Conservation (phyloP, 1,140 invertebrate species). For the Tetranychus cinnabarinus region DNA sequence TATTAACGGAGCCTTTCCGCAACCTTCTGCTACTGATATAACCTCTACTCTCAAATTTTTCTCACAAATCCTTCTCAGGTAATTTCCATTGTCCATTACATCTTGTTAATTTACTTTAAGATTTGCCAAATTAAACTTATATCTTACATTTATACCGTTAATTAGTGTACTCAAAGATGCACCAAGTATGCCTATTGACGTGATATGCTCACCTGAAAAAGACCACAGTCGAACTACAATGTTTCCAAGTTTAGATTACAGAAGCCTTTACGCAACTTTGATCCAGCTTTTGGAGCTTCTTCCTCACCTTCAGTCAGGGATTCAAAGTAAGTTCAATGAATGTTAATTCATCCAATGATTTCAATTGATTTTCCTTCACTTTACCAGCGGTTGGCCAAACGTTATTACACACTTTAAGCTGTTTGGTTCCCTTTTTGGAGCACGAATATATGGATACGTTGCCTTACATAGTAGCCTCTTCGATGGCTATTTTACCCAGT, state of each 20-base stretch:
- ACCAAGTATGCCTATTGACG: constrained; percentile 60
- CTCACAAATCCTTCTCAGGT: constrained; percentile 82
- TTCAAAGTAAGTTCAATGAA: constrained; percentile 34
- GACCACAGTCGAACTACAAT: constrained; percentile 60
- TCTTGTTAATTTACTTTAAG: neutral
- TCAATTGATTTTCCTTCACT: neutral
- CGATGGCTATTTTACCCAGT: constrained; percentile 67
- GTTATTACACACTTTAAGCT: constrained; percentile 64
- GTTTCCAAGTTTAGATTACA: constrained; percentile 86
- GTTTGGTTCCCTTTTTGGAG: constrained; percentile 83
- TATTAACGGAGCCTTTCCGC: constrained; percentile 64
- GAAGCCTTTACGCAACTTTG: constrained; percentile 41
- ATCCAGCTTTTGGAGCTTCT: constrained; percentile 58
- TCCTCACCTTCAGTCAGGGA: constrained; percentile 37
- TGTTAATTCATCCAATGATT: neutral
- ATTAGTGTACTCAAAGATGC: constrained; percentile 82
- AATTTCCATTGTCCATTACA: constrained; percentile 12
- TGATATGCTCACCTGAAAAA: constrained; percentile 57
- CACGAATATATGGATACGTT: constrained; percentile 83
- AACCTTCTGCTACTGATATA: constrained; percentile 80
- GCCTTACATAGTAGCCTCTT: constrained; percentile 75
- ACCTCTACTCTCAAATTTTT: constrained; percentile 94
- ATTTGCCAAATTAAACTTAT: neutral
- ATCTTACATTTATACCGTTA: neutral
- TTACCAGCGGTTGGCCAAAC: constrained; percentile 63